Evolutionary conservation across 2,797 vertebrate species (phyloP).

Genomic region (Stomatorhinus walkeri): DNA sequence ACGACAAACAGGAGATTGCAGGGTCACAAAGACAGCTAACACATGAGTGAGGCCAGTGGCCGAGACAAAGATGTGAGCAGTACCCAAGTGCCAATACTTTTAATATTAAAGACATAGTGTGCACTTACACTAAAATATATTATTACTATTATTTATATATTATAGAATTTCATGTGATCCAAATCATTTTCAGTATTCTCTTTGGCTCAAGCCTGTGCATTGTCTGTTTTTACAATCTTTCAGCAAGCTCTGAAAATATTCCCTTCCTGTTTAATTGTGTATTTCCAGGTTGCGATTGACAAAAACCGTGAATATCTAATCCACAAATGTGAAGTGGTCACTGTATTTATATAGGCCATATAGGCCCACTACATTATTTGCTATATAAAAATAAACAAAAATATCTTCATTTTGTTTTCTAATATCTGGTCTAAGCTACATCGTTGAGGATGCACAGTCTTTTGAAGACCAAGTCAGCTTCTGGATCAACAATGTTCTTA

Average conservation of each 20-base stretch:
- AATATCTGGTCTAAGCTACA: conserved; percentile 38
- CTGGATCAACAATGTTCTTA: conserved; percentile 65
- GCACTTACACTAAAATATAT: neutral
- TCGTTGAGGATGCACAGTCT: conserved; percentile 31
- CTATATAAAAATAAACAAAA: neutral
- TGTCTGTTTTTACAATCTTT: neutral
- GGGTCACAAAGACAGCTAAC: no score
- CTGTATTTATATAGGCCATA: neutral
- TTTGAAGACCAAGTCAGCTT: conserved; percentile 60
- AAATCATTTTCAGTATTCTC: neutral
- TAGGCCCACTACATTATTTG: neutral
- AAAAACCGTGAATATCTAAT: neutral
- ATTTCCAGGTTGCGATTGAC: neutral
- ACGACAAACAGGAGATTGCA: no score
- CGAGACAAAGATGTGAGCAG: neutral
- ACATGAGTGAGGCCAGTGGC: no score
- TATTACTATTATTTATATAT: neutral
- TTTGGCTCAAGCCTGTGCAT: neutral
- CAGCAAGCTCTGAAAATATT: neutral
- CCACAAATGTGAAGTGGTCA: neutral
- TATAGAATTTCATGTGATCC: neutral
- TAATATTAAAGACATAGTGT: neutral
- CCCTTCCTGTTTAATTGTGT: neutral
- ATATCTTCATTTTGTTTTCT: neutral
- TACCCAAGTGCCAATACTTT: neutral